Evolutionary conservation across 1,140 invertebrate genomes (phyloP), one percentile per base, ranked within the genome.

Genomic region (Bombus balteatus): DNA sequence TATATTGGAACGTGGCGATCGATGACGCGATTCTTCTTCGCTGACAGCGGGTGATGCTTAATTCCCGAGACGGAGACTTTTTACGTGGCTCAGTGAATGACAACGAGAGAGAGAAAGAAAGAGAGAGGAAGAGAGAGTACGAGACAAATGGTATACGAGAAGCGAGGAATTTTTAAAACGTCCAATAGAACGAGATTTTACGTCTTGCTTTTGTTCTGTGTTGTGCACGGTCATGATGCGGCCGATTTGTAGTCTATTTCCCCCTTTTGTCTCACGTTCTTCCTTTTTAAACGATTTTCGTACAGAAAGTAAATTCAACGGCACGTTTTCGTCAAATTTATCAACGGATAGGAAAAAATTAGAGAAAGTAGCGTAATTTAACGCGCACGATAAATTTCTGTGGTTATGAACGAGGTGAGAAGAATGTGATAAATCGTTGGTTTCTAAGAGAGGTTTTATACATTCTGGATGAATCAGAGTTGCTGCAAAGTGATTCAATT

Each of bases 1-100:
- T 57, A 9, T 71, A 68, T 41, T 59, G n/a, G n/a, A 59, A 10
- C 53, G n/a, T 10, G n/a, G 3, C 66, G 53, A 79, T 84, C 75
- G 65, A 78, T 83, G 18, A n/a, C 18, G 65, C 74, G 68, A 83
- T 83, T 57, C 41, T 78, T 65, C 37, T 70, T 47, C 34, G 34
- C 25, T 83, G 47, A 39, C 53, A 59, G 15, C 18, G 18, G 32
- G 25, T 15, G 37, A 81, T 62, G 79, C 37, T 77, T 77, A 57
- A 77, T 77, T 70, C 59, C 3, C 18, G 25, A 47, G 37, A 18
- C 13, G 41, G 6, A 39, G 72, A 53, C 9, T 74, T 59, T 25
- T 41, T 22, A 28, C 81, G 32, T 10, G 25, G n/a, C 13, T 28
- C 68, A 25, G 25, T 43, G 39, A n/a, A 41, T 18, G 37, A 25